phyloP scores from a whole-genome alignment of 2,888 invertebrate genomes.

The Eupithecia centaureata region DNA sequence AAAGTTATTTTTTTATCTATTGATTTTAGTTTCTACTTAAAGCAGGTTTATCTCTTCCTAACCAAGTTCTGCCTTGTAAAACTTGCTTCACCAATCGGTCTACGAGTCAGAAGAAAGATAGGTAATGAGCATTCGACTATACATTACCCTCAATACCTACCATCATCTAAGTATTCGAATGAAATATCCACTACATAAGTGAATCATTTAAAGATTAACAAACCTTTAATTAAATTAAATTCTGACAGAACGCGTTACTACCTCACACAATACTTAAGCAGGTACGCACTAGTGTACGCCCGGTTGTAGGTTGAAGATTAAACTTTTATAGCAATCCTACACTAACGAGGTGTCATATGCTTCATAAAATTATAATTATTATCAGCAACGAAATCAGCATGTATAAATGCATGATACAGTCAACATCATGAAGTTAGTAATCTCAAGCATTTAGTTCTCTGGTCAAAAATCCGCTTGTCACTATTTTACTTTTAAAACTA shows the following conservation, averaged over 20 bases:
- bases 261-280: neutral
- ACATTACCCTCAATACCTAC: no score
- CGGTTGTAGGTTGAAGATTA: neutral
- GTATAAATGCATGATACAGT: constrained; percentile 56
- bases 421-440: constrained; percentile 36
- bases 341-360: constrained; percentile 51
- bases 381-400: constrained; percentile 69
- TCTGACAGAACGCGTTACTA: neutral
- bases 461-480: neutral
- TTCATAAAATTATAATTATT: constrained; percentile 62
- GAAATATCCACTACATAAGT: neutral
- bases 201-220: neutral
- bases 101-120: no score
- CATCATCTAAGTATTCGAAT: neutral
- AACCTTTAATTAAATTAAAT: neutral
- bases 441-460: neutral
- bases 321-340: constrained; percentile 27
- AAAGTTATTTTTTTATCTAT: neutral
- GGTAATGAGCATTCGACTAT: neutral
- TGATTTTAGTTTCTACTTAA: neutral
- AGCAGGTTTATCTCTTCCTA: neutral
- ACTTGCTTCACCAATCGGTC: neutral
- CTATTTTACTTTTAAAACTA: no score
- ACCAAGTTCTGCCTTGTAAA: neutral
- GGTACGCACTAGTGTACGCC: neutral